Evolutionary conservation across 2,113 vertebrate genomes (phyloP), one percentile per base, ranked within the genome.

Genomic region (Nicator chloris): DNA sequence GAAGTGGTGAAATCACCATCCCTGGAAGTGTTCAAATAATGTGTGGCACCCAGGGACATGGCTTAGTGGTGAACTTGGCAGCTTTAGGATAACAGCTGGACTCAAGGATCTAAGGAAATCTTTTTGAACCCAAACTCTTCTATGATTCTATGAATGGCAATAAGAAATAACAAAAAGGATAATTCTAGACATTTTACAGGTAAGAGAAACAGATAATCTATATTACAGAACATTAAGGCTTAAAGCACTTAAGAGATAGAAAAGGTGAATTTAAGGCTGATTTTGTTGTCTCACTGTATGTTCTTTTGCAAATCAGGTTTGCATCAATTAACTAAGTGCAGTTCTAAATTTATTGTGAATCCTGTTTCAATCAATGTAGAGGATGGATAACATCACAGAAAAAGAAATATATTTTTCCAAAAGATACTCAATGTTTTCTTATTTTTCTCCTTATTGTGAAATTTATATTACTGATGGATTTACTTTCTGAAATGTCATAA

Each of bases 11-110:
- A 60, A 17, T 45, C 53, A 45, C 7, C 20, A n/a, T 8, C 9
- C 28, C 61, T 45, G n/a, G 20, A 30, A 60, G 16, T 21, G 9
- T 31, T 60, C 16, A 30, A 21, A 26, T 21, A 8, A 24, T 10
- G 37, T 50, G 33, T 24, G 33, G 13, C 45, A 8, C 59, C 1
- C 39, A 37, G 28, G 33, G 37, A n/a, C 27, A 2, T 2, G 59
- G 37, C 23, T 57, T 5, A 19, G 37, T 9, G 15, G 37, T 28
- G 37, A 37, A 16, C 22, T 4, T 1, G 15, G 50, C 42, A 50
- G 31, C 0, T 0, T 27, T 10, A 26, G 15, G 18, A 59, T 14
- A 20, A 39, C 0, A 2, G 15, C 0, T 21, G 39, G 28, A n/a
- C 20, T 39, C 5, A 17, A 21, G 17, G 10, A 21, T 17, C 23